Percentiles rank a stretch among this genome's conserved stretches.
Conservation (phyloP, 2,888 invertebrate genomes). For the Malthinus flaveolus region DNA sequence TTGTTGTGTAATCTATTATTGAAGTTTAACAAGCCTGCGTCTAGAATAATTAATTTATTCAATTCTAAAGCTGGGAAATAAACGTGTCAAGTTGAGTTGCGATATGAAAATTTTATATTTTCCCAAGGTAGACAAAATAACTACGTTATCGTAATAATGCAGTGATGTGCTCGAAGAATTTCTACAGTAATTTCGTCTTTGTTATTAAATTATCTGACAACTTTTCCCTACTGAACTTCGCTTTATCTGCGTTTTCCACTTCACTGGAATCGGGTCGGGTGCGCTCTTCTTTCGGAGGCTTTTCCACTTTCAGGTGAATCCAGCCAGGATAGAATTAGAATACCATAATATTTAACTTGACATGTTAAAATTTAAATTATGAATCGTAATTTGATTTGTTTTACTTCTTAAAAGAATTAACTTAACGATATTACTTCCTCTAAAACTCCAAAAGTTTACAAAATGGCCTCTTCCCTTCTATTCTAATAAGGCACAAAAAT, state of each 20-base stretch:
- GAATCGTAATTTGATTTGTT: constrained; percentile 30
- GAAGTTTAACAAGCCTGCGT: constrained; percentile 26
- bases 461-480: too few species aligned
- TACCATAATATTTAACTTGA: constrained; percentile 31
- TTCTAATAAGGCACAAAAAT: too few species aligned
- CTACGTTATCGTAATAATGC: constrained; percentile 51
- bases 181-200: constrained; percentile 54
- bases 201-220: constrained; percentile 57
- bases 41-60: constrained; percentile 30
- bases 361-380: constrained; percentile 31
- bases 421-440: background rate
- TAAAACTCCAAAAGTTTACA: background rate
- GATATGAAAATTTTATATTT: constrained; percentile 33
- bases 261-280: constrained; percentile 42
- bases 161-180: constrained; percentile 51
- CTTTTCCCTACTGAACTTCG: constrained; percentile 53
- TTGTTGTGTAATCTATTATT: constrained; percentile 17
- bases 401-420: constrained; percentile 11
- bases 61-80: constrained; percentile 28
- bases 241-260: constrained; percentile 56
- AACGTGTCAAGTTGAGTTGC: constrained; percentile 29
- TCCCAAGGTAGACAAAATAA: constrained; percentile 34
- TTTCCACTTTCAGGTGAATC: constrained; percentile 38
- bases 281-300: constrained; percentile 28
- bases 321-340: constrained; percentile 34